Evolutionary conservation across 2,888 invertebrate species (phyloP), one percentile per base, ranked within the genome.

Genomic region (Syrista parreyssii): DNA sequence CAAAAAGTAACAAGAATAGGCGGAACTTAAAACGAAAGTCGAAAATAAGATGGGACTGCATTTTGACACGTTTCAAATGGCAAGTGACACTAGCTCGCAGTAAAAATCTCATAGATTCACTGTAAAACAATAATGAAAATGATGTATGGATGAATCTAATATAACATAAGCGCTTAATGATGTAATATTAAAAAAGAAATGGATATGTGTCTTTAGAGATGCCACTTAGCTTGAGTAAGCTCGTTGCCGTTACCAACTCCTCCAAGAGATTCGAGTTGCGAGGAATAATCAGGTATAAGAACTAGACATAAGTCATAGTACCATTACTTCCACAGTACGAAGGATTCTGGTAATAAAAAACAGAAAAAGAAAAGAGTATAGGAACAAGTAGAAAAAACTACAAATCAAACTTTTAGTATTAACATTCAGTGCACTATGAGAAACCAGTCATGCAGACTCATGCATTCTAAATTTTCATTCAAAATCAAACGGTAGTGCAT

Each of bases 401-500:
- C 23, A 55, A 23, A 23, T 55, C 55, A 55, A 23, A 55, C 55
- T 55, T 55, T 23, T 55, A 15, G 55, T 55, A 55, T 23, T 55
- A 55, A 23, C 6, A 40, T 40, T 40, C 6, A 23, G 23, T 23
- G 55, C 55, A 23, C 23, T 23, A 55, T 55, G 23, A 55, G 55
- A 2, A 1, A 23, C 1, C 55, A 55, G 23, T 9, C 55, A 55
- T 23, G 6, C 9, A 55, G 23, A 23, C 15, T 40, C 40, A 40
- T 55, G 40, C 40, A 55, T 55, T 55, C 40, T 55, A 9, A 6
- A 23, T 23, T 23, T 55, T 55, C 71, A 31, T 33, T 71, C 12
- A 4, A 55, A 35, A 32, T 86, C 82, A 88, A 31, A 86, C 86
- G 15, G 84, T 85, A 30, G 86, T 86, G 76, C 83, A 86, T 35